These are phyloP conservation scores for Tilapia sparmanii DNA, from an alignment of 2,113 vertebrate genomes.

Conservation along the genomic window DNA sequence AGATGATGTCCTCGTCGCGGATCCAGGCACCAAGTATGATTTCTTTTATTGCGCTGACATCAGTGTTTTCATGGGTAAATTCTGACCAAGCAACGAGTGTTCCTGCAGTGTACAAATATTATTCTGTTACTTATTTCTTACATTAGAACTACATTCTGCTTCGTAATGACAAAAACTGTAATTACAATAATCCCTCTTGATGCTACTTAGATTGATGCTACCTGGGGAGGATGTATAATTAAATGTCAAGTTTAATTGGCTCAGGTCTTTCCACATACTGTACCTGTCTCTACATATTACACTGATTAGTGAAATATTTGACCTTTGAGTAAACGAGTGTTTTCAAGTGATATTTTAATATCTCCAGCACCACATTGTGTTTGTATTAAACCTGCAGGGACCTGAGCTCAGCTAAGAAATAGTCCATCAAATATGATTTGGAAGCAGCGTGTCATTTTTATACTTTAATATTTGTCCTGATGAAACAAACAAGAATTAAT, in stretches of 20 bases:
- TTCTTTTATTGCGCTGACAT: neutral
- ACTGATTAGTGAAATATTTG: neutral
- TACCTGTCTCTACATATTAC: neutral
- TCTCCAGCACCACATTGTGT: neutral
- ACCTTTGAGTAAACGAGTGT: neutral
- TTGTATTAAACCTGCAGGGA: neutral
- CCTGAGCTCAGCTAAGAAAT: neutral
- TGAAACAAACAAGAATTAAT: neutral
- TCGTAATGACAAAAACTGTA: neutral
- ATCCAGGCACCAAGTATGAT: constrained; percentile 87
- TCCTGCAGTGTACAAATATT: neutral
- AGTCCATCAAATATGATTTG: neutral
- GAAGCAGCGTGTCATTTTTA: neutral
- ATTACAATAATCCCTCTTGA: neutral
- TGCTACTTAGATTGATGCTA: neutral
- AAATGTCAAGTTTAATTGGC: neutral
- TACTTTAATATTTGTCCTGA: neutral
- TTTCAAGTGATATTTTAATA: neutral
- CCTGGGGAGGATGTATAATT: neutral
- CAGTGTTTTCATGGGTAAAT: neutral
- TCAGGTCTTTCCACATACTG: neutral
- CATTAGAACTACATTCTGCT: neutral
- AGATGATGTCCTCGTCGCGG: constrained; percentile 84
- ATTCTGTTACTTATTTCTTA: neutral
- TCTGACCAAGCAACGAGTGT: neutral